phyloP scores from a whole-genome alignment of 1,140 invertebrate species.

The Drosophila gunungcola region DNA sequence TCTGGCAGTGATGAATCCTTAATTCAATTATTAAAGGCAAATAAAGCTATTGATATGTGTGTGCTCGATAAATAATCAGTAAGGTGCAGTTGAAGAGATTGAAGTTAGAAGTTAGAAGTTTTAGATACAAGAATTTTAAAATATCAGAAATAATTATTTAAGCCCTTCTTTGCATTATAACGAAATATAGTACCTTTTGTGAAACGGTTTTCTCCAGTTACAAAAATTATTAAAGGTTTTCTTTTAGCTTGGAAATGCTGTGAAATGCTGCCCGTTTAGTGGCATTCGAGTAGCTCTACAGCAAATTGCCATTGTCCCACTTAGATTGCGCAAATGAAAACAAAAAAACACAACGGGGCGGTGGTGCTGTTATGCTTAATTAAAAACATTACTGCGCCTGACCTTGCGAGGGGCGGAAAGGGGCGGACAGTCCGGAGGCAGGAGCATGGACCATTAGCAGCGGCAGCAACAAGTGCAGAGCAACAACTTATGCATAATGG shows the following conservation, averaged over 20 bases:
- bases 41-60: not conserved
- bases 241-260: not conserved
- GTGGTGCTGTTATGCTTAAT: slow-evolving; percentile 45
- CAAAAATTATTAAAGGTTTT: not conserved
- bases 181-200: no score
- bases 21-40: slow-evolving; percentile 2
- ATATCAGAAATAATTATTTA: no score
- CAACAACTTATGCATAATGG: slow-evolving; percentile 47
- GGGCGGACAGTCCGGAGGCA: slow-evolving; percentile 41
- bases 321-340: slow-evolving; percentile 40
- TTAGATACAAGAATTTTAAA: no score
- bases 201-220: not conserved
- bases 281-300: slow-evolving; percentile 17
- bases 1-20: not conserved
- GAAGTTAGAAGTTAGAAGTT: no score
- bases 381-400: slow-evolving; percentile 66
- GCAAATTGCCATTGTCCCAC: slow-evolving; percentile 44
- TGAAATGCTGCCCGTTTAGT: not conserved
- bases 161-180: no score
- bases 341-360: slow-evolving; percentile 28
- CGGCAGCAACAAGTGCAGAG: slow-evolving; percentile 36
- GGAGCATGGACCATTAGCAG: slow-evolving; percentile 22
- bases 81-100: no score
- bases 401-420: slow-evolving; percentile 33
- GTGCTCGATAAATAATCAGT: not conserved